A percentile compares a stretch with the other conserved stretches of the same genome.
phyloP scores from a whole-genome alignment of 2,113 vertebrate genomes.

The Pseudolaguvia tuberculata region DNA sequence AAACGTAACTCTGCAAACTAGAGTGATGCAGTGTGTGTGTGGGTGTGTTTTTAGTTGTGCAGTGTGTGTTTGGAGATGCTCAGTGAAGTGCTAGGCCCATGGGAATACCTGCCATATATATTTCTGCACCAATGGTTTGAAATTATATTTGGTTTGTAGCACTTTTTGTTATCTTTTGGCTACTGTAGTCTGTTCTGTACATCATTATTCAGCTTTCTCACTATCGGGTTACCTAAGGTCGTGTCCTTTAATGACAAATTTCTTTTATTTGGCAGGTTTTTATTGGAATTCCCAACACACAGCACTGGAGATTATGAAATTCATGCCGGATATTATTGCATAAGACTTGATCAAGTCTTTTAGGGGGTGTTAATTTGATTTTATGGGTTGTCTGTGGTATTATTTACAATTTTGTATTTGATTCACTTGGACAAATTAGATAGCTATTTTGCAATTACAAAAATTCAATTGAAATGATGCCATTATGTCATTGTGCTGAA shows the following conservation, averaged over 20 bases:
- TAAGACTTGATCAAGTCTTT: too few species aligned
- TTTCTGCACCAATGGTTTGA: background rate
- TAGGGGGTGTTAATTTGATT: too few species aligned
- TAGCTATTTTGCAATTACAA: conserved; percentile 56
- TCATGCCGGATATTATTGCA: background rate
- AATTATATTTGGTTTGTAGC: background rate
- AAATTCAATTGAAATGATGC: conserved; percentile 67
- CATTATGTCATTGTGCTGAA: conserved; percentile 76
- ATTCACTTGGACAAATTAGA: conserved; percentile 44
- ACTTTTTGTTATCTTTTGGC: background rate
- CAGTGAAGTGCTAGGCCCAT: conserved; percentile 28
- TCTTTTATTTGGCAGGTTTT: background rate
- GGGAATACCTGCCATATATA: conserved; percentile 1
- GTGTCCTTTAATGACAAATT: background rate
- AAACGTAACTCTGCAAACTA: conserved; percentile 20
- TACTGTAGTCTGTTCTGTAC: too few species aligned
- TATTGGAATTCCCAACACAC: background rate
- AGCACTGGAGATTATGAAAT: too few species aligned
- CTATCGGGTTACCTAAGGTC: too few species aligned
- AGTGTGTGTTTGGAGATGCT: conserved; percentile 36
- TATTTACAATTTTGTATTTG: conserved; percentile 42
- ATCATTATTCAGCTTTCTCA: too few species aligned
- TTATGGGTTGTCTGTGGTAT: conserved; percentile 24
- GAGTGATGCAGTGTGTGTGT: conserved; percentile 13
- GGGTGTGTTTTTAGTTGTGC: conserved; percentile 5